Conservation (phyloP, 2,888 invertebrate species). For the Macroteleia sp. region DNA sequence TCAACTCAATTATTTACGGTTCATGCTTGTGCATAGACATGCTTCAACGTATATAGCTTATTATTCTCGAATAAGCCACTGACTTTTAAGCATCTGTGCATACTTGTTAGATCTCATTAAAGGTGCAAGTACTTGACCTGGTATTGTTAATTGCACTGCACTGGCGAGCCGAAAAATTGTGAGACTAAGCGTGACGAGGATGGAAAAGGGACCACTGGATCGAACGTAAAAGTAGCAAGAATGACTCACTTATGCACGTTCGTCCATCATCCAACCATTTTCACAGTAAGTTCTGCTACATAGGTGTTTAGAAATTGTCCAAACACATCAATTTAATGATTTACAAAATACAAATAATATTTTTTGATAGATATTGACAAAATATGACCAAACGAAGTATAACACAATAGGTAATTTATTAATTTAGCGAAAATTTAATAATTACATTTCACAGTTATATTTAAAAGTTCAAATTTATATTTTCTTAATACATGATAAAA, state of each 20-base stretch:
- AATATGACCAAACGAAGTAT: too few relatives aligned
- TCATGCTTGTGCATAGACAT: slow-evolving; percentile 32
- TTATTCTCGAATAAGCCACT: slow-evolving; percentile 61
- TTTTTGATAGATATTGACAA: too few relatives aligned
- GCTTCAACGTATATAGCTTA: slow-evolving; percentile 43
- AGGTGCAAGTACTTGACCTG: slow-evolving; percentile 64
- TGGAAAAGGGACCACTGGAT: slow-evolving; percentile 57
- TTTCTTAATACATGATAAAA: too few relatives aligned
- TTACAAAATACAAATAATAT: too few relatives aligned
- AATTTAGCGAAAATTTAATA: too few relatives aligned
- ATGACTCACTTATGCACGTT: slow-evolving; percentile 66
- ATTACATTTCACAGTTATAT: too few relatives aligned
- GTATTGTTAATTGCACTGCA: slow-evolving; percentile 66
- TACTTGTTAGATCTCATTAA: slow-evolving; percentile 64
- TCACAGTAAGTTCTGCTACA: slow-evolving; percentile 21
- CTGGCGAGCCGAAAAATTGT: slow-evolving; percentile 53
- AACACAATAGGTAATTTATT: too few relatives aligned
- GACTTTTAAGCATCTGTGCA: slow-evolving; percentile 63
- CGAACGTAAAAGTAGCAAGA: slow-evolving; percentile 62
- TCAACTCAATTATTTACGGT: slow-evolving; percentile 49
- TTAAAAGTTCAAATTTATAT: too few relatives aligned
- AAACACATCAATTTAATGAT: slow-evolving; percentile 30
- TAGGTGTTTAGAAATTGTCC: slow-evolving; percentile 15
- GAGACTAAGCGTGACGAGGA: slow-evolving; percentile 50
- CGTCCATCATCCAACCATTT: slow-evolving; percentile 53